Base-by-base conservation (phyloP, 2,888 invertebrate species). In the Idaea biselata region DNA sequence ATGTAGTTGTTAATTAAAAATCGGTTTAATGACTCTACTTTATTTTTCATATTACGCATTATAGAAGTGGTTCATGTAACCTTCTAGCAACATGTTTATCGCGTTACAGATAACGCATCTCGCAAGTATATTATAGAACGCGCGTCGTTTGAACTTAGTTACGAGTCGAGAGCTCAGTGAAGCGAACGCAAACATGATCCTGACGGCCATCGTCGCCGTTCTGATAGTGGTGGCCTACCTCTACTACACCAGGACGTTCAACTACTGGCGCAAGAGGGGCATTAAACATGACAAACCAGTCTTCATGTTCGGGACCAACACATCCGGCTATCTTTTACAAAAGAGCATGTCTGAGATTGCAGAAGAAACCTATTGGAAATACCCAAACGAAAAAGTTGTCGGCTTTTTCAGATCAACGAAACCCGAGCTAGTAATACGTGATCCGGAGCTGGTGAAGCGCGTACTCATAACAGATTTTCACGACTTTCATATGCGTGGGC, bases 301-400 rank as follows among this genome's bases (percentile, higher is more conserved):
- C 6, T 67, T 77, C 0, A 62, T 82, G 18, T 75, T 86, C 61
- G 86, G 86, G 0, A 83, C 71, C 11, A 81, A 81, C 56, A 14
- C 68, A 0, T 61, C 70, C 32, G 71, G 64, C 2, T 81, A 76
- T 58, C 69, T 81, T 2, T 53, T 75, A 44, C 68, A 63, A 61
- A 80, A 77, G 60, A 85, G 83, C 59, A 56, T 81, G 14, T 73
- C 83, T 0, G 73, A 86, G 58, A 58, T 77, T n/a, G 72, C 77
- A 3, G 78, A 63, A 0, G 81, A 84, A 14, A 65, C 69, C 54
- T 86, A 86, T 61, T 78, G 78, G 75, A 83, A 79, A 63, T 84
- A 83, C 66, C 84, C 86, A 0, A 68, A 80, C 0, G 86, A 86
- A 60, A 81, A 76, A 62, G 76, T 82, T 2, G 84, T 87, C 0